phyloP scores from a whole-genome alignment of 2,113 vertebrate genomes.

The Oenanthe melanoleuca region DNA sequence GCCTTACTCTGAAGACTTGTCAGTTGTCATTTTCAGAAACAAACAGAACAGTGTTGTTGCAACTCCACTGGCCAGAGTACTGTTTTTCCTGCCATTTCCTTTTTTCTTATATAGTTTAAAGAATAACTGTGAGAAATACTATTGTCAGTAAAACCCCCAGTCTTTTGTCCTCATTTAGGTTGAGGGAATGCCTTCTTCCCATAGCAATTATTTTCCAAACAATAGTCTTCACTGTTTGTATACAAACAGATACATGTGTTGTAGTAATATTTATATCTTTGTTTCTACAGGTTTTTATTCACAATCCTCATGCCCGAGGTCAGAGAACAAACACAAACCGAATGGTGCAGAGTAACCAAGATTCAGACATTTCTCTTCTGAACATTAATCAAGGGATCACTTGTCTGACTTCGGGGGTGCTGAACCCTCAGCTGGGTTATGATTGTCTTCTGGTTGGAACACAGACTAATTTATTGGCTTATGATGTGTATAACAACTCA shows the following conservation, averaged over 20 bases:
- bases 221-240: neutral
- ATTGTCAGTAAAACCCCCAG: neutral
- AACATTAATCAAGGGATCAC: constrained; percentile 95
- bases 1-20: neutral
- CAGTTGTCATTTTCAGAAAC: neutral
- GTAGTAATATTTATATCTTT: neutral
- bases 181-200: neutral
- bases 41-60: neutral
- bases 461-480: constrained; percentile 92
- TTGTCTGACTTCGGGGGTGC: constrained; percentile 84
- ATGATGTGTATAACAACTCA: constrained; percentile 92
- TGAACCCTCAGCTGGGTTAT: constrained; percentile 82
- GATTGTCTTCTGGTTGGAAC: constrained; percentile 92
- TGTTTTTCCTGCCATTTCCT: neutral
- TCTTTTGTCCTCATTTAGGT: neutral
- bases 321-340: constrained; percentile 79
- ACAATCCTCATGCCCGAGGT: constrained; percentile 89
- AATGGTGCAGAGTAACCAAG: constrained; percentile 84
- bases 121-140: neutral
- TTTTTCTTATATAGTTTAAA: neutral
- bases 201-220: fast-evolving
- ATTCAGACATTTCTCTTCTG: constrained; percentile 91
- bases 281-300: constrained; percentile 91
- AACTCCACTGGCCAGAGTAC: neutral
- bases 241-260: neutral